phyloP scores from a whole-genome alignment of 2,797 vertebrate species.

The Cuculus canorus region DNA sequence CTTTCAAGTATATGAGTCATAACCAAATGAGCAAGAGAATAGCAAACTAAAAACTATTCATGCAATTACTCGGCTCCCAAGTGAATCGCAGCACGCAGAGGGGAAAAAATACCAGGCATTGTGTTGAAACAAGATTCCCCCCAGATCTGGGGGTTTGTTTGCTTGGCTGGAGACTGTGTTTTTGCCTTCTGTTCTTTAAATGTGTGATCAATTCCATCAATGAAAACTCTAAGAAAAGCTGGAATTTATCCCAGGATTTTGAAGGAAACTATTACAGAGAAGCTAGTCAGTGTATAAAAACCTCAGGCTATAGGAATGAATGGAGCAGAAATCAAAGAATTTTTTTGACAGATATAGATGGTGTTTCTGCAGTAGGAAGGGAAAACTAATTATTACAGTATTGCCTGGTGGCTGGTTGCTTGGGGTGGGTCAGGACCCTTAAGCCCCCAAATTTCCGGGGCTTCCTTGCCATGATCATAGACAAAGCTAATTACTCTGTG shows the following conservation, averaged over 20 bases:
- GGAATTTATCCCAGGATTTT: conserved; percentile 18
- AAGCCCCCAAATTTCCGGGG: background rate
- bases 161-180: background rate
- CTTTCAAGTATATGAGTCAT: conserved; percentile 19
- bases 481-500: background rate
- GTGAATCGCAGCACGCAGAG: background rate
- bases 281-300: background rate
- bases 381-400: background rate
- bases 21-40: conserved; percentile 17
- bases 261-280: background rate
- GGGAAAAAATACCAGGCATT: background rate
- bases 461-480: background rate
- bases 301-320: background rate
- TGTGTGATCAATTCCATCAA: conserved; percentile 29
- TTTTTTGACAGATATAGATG: background rate
- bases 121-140: conserved; percentile 18
- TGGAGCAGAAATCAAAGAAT: background rate
- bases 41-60: background rate
- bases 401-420: background rate
- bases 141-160: background rate
- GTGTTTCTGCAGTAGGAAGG: background rate
- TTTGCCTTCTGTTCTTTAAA: conserved; percentile 23
- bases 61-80: conserved; percentile 9
- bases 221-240: conserved; percentile 29
- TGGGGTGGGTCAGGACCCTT: background rate